Percentiles rank a stretch among this genome's conserved stretches.
Conservation (phyloP, 2,113 vertebrate genomes). For the Ptyas mucosa region DNA sequence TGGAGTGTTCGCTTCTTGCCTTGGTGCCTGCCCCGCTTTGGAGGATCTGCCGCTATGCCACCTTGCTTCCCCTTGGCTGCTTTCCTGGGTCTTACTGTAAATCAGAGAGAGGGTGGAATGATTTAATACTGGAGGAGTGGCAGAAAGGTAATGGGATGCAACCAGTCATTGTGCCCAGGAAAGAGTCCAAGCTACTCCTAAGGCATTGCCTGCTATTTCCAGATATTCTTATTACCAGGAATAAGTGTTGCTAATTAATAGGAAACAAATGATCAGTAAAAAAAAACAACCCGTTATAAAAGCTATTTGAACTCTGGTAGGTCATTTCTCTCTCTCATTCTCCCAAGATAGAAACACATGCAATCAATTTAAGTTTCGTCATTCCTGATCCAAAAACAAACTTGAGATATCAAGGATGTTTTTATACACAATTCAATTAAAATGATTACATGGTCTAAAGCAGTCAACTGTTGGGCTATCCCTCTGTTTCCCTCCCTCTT, state of each 20-base stretch:
- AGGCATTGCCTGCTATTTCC: not conserved
- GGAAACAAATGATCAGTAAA: not conserved
- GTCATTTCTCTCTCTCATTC: not conserved
- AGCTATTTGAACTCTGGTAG: not conserved
- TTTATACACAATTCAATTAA: not conserved
- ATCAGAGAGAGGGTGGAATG: slow-evolving; percentile 16
- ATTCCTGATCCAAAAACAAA: not conserved
- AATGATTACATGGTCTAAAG: not conserved
- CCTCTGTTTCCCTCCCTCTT: too few species aligned
- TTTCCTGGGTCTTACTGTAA: slow-evolving; percentile 87
- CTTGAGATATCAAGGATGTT: not conserved
- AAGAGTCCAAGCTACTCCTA: not conserved
- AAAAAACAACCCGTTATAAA: not conserved
- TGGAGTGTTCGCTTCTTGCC: slow-evolving; percentile 76
- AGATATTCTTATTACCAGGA: not conserved
- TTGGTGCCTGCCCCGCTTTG: slow-evolving; percentile 70
- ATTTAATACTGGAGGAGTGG: not conserved
- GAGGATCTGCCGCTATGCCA: slow-evolving; percentile 38
- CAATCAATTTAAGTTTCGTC: not conserved
- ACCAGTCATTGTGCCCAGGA: not conserved
- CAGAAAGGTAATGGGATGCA: not conserved
- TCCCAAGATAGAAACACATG: not conserved
- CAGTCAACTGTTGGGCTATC: not conserved
- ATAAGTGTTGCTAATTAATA: not conserved
- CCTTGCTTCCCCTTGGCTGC: slow-evolving; percentile 72